Evolutionary conservation across 2,113 vertebrate genomes (phyloP).

Genomic region (Spizaetus ornatus): DNA sequence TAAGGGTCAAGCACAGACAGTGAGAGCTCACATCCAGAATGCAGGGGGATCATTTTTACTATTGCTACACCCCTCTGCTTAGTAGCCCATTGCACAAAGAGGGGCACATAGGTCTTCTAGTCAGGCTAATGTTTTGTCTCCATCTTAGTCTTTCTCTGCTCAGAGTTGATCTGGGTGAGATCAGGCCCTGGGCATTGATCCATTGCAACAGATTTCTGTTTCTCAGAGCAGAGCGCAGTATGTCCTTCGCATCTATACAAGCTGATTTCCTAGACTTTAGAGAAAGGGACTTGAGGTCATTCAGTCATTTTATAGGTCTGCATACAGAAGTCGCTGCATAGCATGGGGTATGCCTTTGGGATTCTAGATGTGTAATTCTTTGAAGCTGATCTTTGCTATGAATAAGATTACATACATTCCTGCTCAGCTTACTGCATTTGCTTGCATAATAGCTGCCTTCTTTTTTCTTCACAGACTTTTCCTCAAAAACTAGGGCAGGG

Average conservation of each 20-base stretch:
- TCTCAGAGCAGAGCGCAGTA: not conserved
- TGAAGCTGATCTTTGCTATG: slow-evolving; percentile 28
- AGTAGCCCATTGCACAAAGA: not conserved
- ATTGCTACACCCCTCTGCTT: not conserved
- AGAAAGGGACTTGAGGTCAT: not conserved
- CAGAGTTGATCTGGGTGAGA: not conserved
- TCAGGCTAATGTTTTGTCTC: not conserved
- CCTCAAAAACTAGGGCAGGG: slow-evolving; percentile 45
- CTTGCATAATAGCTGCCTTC: slow-evolving; percentile 36
- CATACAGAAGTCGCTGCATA: not conserved
- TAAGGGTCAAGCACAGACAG: slow-evolving; percentile 33
- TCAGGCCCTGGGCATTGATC: not conserved
- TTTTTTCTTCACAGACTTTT: slow-evolving; percentile 32
- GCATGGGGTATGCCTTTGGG: not conserved
- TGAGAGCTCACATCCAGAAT: not conserved
- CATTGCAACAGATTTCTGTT: not conserved
- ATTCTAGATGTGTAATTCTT: slow-evolving; percentile 22
- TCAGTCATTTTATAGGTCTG: not conserved
- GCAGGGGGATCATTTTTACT: fast-evolving
- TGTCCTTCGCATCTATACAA: not conserved
- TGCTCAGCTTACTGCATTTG: slow-evolving; percentile 33
- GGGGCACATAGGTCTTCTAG: not conserved
- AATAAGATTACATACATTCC: slow-evolving; percentile 21
- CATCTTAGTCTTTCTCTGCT: not conserved
- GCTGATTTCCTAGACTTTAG: not conserved